phyloP scores from a whole-genome alignment of 2,888 invertebrate species.

The Oligia latruncula region DNA sequence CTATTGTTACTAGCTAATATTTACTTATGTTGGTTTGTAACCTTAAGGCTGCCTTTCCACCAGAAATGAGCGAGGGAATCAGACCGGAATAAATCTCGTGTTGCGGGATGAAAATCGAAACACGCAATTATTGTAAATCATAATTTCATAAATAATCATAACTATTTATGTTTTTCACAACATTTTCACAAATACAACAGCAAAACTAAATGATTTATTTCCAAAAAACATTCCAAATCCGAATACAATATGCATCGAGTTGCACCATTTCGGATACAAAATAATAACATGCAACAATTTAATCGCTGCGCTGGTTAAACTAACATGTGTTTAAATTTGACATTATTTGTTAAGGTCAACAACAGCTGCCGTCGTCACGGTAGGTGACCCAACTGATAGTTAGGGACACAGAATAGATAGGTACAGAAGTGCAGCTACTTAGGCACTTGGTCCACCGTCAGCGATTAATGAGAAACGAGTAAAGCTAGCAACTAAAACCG shows the following conservation, averaged over 20 bases:
- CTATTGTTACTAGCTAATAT: not conserved
- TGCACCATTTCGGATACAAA: slow-evolving; percentile 38
- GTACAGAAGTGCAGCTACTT: slow-evolving; percentile 11
- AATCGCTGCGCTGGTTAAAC: slow-evolving; percentile 53
- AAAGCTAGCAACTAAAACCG: not conserved
- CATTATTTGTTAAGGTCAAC: slow-evolving; percentile 69
- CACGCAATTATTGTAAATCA: not conserved
- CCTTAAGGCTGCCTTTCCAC: too few species aligned
- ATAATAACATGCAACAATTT: slow-evolving; percentile 50
- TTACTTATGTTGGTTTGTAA: not conserved
- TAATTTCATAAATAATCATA: not conserved
- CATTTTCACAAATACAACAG: slow-evolving; percentile 11
- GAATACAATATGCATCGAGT: not conserved
- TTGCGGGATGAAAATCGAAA: not conserved
- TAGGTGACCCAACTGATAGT: slow-evolving; percentile 61
- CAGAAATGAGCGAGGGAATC: too few species aligned
- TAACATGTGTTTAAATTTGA: slow-evolving; percentile 70
- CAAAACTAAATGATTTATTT: slow-evolving; percentile 6
- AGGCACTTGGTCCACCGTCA: not conserved
- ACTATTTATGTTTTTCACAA: slow-evolving; percentile 5
- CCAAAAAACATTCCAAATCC: slow-evolving; percentile 16
- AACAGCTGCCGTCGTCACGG: slow-evolving; percentile 67
- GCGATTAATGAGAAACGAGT: too few species aligned
- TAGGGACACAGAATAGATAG: slow-evolving; percentile 18
- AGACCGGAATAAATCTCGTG: not conserved